Conservation (phyloP, 2,888 invertebrate species). For the Colletes collaris region DNA sequence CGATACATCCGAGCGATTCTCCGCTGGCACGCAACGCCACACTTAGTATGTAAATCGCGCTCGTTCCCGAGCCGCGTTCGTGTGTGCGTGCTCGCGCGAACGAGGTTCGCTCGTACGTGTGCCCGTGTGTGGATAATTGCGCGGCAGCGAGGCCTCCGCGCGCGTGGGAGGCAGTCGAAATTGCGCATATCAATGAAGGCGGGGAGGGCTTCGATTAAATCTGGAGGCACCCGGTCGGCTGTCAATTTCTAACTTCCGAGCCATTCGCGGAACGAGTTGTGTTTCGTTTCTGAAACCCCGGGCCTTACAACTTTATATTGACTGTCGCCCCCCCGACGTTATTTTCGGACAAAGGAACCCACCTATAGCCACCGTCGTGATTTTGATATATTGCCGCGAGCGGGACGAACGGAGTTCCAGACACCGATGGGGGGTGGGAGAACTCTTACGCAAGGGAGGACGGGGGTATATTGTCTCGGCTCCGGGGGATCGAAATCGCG, state of each 20-base stretch:
- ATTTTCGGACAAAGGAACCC: conserved; percentile 11
- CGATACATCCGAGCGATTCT: conserved; percentile 69
- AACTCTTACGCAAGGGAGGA: no score
- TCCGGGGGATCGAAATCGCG: not conserved
- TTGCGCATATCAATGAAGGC: conserved; percentile 70
- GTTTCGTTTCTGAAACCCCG: conserved; percentile 31
- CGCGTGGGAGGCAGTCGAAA: conserved; percentile 66
- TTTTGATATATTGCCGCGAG: conserved; percentile 24
- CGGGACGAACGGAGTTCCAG: no score
- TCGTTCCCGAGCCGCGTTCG: not conserved
- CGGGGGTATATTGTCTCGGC: no score
- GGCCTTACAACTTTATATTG: conserved; percentile 48
- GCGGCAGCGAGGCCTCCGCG: conserved; percentile 23
- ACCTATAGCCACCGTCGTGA: not conserved
- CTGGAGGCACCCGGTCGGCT: conserved; percentile 49
- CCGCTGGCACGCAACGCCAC: conserved; percentile 69
- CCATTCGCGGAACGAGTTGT: conserved; percentile 41
- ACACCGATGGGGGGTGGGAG: no score
- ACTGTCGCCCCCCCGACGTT: conserved; percentile 10
- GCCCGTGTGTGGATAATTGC: conserved; percentile 65
- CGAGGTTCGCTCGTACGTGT: conserved; percentile 3
- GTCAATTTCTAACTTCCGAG: conserved; percentile 61
- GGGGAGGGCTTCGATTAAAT: conserved; percentile 59
- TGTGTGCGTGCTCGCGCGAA: not conserved
- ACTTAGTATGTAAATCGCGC: conserved; percentile 70